phyloP scores from a whole-genome alignment of 2,888 invertebrate species.

The Kryphioiulus occultus region DNA sequence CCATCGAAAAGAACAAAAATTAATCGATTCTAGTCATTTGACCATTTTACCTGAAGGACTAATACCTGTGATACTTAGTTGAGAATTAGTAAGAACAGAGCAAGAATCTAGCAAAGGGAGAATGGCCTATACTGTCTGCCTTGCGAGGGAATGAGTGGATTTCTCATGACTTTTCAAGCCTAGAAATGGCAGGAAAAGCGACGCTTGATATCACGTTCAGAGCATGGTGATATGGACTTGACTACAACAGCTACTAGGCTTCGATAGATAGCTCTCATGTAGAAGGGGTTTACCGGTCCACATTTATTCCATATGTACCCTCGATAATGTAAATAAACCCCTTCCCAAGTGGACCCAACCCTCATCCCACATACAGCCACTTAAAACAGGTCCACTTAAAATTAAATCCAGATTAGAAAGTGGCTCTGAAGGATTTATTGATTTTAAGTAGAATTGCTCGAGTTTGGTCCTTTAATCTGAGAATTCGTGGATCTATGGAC shows the following conservation, averaged over 20 bases:
- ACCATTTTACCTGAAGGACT: conserved; percentile 39
- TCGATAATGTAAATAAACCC: not conserved
- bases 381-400: not conserved
- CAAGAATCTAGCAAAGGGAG: not conserved
- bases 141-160: not conserved
- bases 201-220: not conserved
- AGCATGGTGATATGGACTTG: not conserved
- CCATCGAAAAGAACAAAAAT: not conserved
- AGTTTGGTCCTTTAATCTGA: no score
- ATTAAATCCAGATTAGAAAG: not conserved
- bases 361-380: not conserved
- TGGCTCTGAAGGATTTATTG: not conserved
- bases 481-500: no score
- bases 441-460: not conserved
- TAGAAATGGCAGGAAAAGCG: not conserved
- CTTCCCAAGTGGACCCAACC: not conserved
- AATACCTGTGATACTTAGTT: conserved; percentile 32
- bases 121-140: not conserved
- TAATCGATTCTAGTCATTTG: conserved; percentile 33
- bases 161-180: not conserved
- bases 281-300: conserved; percentile 1
- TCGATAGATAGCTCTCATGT: not conserved
- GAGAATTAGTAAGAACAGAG: conserved; percentile 6
- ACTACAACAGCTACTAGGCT: not conserved
- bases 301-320: not conserved